Evolutionary conservation across 2,888 invertebrate genomes (phyloP).

Genomic region (Ariolimax columbianus): DNA sequence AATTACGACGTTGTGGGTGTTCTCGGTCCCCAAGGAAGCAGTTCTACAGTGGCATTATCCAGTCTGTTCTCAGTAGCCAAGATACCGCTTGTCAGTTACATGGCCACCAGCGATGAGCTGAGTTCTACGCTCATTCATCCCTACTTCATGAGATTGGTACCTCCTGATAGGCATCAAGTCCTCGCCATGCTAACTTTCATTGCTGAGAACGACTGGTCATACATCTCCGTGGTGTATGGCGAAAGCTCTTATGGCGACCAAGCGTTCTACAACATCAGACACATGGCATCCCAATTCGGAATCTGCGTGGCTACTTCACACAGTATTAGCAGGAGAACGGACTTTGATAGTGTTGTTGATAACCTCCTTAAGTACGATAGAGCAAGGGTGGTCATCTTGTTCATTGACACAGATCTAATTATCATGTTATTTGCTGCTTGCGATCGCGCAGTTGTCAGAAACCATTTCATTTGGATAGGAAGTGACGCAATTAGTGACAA

Average conservation of each 20-base stretch:
- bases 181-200: conserved; percentile 61
- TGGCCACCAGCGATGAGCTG: conserved; percentile 63
- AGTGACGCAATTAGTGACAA: conserved; percentile 61
- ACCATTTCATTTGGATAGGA: conserved; percentile 67
- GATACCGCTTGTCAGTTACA: conserved; percentile 58
- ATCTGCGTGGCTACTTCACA: conserved; percentile 62
- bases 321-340: conserved; percentile 35
- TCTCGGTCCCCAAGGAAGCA: conserved; percentile 42
- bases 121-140: conserved; percentile 61
- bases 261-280: conserved; percentile 57
- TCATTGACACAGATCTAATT: conserved; percentile 56
- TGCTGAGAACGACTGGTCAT: conserved; percentile 84
- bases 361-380: neutral
- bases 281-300: conserved; percentile 47
- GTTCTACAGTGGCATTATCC: conserved; percentile 60
- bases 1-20: conserved; percentile 61
- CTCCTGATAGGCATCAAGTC: conserved; percentile 64
- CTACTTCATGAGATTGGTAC: conserved; percentile 68
- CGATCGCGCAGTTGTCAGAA: conserved; percentile 38
- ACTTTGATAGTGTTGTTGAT: neutral
- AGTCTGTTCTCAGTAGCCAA: conserved; percentile 56
- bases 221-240: conserved; percentile 86
- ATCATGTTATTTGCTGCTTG: conserved; percentile 55
- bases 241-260: conserved; percentile 81
- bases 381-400: conserved; percentile 63